Conservation (phyloP, 2,797 vertebrate genomes). For the Poeciliopsis gracilis region DNA sequence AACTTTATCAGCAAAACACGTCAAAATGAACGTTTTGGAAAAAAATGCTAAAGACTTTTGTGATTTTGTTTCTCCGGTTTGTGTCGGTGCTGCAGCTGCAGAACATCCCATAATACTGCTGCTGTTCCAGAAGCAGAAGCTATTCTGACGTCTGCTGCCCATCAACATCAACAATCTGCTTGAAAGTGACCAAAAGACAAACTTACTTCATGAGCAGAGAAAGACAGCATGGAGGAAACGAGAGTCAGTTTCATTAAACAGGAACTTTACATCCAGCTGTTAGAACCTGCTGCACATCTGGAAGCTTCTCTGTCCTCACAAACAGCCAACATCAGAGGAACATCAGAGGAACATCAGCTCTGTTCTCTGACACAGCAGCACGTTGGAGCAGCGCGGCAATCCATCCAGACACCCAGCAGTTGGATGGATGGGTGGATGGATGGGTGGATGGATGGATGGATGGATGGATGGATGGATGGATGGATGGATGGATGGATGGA, state of each 20-base stretch:
- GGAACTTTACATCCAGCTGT: background rate
- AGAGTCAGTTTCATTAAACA: slow-evolving; percentile 40
- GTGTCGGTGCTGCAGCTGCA: background rate
- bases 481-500: no score
- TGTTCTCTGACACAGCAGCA: no score
- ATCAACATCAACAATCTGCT: background rate
- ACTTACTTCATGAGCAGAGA: slow-evolving; percentile 61
- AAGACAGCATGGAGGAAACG: slow-evolving; percentile 58
- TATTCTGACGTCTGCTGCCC: background rate
- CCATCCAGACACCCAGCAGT: no score
- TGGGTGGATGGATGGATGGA: no score
- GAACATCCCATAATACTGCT: background rate
- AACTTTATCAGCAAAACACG: no score
- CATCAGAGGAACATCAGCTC: background rate
- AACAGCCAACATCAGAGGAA: no score
- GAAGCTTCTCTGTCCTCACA: background rate
- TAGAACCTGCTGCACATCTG: background rate
- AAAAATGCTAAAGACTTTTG: no score
- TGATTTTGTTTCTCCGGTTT: no score
- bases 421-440: background rate
- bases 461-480: no score
- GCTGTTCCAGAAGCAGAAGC: background rate
- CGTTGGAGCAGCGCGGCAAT: background rate
- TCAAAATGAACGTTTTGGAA: no score
- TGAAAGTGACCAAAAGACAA: background rate